A percentile compares a stretch with the other conserved stretches of the same genome.
phyloP scores from a whole-genome alignment of 1,140 invertebrate species.

The Macrocentrus cingulum region DNA sequence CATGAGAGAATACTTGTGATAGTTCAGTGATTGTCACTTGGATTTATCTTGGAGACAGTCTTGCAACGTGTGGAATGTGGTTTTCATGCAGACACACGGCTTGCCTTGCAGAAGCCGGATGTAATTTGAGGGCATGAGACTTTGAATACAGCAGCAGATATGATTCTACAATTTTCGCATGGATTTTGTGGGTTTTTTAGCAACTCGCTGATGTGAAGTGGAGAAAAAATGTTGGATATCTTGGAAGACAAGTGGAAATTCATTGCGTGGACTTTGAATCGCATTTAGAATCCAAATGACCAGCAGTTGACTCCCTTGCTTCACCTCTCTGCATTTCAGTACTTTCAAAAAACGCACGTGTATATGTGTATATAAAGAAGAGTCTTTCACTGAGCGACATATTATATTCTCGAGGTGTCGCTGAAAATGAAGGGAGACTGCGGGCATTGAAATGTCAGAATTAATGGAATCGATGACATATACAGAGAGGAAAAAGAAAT shows the following conservation, averaged over 20 bases:
- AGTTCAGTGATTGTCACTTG: background rate
- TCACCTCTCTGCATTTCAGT: conserved; percentile 33
- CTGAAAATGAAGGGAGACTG: background rate
- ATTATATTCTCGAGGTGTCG: background rate
- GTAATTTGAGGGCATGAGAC: conserved; percentile 28
- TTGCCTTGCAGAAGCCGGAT: conserved; percentile 32
- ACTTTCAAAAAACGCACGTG: conserved; percentile 39
- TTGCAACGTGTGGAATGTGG: conserved; percentile 16
- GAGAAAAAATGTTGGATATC: background rate
- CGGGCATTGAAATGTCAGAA: conserved; percentile 4
- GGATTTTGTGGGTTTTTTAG: background rate
- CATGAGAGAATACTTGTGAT: background rate
- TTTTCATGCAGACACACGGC: conserved; percentile 17
- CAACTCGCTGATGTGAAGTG: background rate
- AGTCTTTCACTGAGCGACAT: too few species aligned
- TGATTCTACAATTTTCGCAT: conserved; percentile 2
- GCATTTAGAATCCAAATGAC: conserved; percentile 38
- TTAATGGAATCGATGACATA: background rate
- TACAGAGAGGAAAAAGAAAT: conserved; percentile 10
- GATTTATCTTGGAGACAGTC: background rate
- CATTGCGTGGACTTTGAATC: conserved; percentile 30
- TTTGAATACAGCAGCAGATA: background rate
- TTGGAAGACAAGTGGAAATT: background rate
- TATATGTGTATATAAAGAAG: background rate
- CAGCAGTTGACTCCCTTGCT: conserved; percentile 14